Evolutionary conservation across 2,797 vertebrate species (phyloP).

Genomic region (Amblyopsis hoosieri): DNA sequence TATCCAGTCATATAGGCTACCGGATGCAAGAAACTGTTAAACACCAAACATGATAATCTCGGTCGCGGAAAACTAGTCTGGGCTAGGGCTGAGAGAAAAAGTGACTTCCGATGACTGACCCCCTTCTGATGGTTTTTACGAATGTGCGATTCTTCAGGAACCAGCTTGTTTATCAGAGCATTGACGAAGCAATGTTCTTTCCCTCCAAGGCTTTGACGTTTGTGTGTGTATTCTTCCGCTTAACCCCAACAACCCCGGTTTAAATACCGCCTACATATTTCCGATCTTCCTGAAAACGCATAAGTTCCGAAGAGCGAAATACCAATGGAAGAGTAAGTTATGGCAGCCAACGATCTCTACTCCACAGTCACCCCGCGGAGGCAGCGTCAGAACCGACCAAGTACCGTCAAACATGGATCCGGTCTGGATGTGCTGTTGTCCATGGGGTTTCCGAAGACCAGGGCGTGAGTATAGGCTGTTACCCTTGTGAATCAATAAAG

Average conservation of each 20-base stretch:
- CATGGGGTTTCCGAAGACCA: conserved; percentile 93
- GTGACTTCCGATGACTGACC: conserved; percentile 70
- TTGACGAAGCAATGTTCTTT: conserved; percentile 45
- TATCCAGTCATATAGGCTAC: conserved; percentile 26
- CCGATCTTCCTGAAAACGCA: conserved; percentile 31
- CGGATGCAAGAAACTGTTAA: conserved; percentile 37
- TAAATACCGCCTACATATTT: conserved; percentile 27
- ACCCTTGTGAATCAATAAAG: too few relatives aligned
- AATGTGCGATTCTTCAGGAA: conserved; percentile 56
- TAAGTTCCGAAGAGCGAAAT: conserved; percentile 41
- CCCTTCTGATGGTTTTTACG: conserved; percentile 53
- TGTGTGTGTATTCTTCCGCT: conserved; percentile 44
- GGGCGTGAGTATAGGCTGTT: conserved; percentile 87
- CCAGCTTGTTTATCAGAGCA: conserved; percentile 50
- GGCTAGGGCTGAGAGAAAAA: conserved; percentile 47
- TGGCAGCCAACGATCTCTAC: conserved; percentile 92
- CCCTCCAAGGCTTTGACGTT: conserved; percentile 37
- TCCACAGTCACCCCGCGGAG: conserved; percentile 91
- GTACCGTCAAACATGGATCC: conserved; percentile 89
- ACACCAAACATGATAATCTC: conserved; percentile 34
- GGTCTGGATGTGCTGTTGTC: conserved; percentile 91
- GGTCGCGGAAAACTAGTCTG: conserved; percentile 31
- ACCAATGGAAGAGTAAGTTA: conserved; percentile 78
- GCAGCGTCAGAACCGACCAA: conserved; percentile 85
- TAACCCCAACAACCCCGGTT: conserved; percentile 30